phyloP scores from a whole-genome alignment of 2,113 vertebrate species.

The Octodon degus region DNA sequence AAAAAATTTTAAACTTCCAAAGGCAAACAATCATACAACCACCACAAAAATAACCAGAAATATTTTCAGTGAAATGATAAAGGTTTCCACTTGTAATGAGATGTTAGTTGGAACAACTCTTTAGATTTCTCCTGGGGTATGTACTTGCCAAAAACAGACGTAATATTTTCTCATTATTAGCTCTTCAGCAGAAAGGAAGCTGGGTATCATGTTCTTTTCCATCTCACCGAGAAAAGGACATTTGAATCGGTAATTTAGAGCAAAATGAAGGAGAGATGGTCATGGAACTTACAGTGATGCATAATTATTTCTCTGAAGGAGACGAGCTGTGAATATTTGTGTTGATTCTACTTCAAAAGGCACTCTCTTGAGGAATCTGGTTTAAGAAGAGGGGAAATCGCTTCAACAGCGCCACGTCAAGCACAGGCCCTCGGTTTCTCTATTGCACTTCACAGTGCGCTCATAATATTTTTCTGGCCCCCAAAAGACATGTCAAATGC shows the following conservation, averaged over 20 bases:
- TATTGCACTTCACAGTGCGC: neutral
- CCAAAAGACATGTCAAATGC: constrained; percentile 66
- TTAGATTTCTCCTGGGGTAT: constrained; percentile 84
- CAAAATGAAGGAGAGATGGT: constrained; percentile 72
- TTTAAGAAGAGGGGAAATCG: constrained; percentile 66
- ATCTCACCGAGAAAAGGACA: constrained; percentile 74
- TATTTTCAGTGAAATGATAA: constrained; percentile 78
- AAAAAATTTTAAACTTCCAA: constrained; percentile 68
- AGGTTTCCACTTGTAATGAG: constrained; percentile 82
- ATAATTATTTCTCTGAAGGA: constrained; percentile 75
- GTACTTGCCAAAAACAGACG: constrained; percentile 82
- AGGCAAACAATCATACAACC: constrained; percentile 33
- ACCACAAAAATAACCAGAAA: constrained; percentile 72
- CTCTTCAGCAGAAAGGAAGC: constrained; percentile 79
- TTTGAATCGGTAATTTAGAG: constrained; percentile 81
- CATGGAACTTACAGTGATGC: constrained; percentile 59
- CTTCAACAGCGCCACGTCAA: constrained; percentile 10
- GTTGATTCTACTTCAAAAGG: constrained; percentile 66
- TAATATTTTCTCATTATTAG: constrained; percentile 88
- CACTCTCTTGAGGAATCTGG: constrained; percentile 70
- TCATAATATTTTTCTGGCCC: constrained; percentile 58
- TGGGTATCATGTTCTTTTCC: constrained; percentile 70
- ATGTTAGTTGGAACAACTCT: constrained; percentile 80
- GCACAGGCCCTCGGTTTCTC: constrained; percentile 41
- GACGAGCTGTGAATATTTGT: constrained; percentile 70